Conservation (phyloP, 2,888 invertebrate species). For the Catocala nupta region DNA sequence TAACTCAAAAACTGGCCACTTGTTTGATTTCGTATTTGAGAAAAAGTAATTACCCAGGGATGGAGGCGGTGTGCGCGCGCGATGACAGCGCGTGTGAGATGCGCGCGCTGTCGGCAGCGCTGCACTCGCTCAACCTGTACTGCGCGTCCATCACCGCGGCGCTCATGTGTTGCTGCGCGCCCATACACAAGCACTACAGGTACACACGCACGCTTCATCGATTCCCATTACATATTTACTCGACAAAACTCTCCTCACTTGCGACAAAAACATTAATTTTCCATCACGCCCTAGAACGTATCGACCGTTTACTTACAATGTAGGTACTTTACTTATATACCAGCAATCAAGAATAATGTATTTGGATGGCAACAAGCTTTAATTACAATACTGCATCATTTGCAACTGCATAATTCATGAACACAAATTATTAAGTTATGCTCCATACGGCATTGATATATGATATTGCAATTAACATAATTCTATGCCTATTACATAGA, state of each 20-base stretch:
- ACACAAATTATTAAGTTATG: no score
- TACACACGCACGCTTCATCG: conserved; percentile 31
- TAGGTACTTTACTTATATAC: background rate
- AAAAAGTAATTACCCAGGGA: conserved; percentile 34
- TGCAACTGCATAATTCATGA: no score
- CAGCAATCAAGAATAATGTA: conserved; percentile 3
- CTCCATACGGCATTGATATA: no score
- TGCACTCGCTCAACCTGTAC: conserved; percentile 80
- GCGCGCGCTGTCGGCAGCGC: conserved; percentile 72
- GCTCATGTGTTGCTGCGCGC: conserved; percentile 77
- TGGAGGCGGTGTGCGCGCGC: conserved; percentile 77
- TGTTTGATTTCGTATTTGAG: no score
- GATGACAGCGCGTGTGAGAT: conserved; percentile 67
- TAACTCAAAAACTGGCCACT: no score
- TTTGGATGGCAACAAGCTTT: background rate
- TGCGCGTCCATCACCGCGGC: conserved; percentile 77
- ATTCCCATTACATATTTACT: background rate
- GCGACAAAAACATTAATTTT: no score
- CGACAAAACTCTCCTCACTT: background rate
- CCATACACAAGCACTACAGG: conserved; percentile 63
- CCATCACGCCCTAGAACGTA: no score
- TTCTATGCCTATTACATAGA: no score
- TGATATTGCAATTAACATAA: no score
- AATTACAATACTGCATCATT: no score
- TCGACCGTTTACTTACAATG: no score